Conservation (phyloP, 2,888 invertebrate species). For the Dryococelus australis region DNA sequence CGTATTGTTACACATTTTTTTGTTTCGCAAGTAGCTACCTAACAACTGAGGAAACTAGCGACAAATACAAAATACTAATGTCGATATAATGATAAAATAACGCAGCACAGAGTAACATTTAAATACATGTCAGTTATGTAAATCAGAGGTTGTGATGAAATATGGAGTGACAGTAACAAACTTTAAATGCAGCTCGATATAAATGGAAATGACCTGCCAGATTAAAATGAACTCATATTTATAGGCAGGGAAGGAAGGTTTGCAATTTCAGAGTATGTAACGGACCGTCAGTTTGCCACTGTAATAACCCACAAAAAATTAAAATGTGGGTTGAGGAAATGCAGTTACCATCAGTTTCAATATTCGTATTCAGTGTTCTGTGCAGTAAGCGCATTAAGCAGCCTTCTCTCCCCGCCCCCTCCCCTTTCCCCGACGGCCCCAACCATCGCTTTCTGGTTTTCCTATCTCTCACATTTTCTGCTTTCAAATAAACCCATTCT, state of each 20-base stretch:
- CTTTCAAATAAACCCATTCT: conserved; percentile 26
- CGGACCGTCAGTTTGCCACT: not conserved
- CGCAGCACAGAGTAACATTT: too few relatives aligned
- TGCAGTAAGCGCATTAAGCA: conserved; percentile 43
- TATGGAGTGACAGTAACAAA: not conserved
- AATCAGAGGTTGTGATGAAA: not conserved
- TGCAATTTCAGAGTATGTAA: not conserved
- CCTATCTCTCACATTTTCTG: conserved; percentile 29
- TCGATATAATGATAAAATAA: too few relatives aligned
- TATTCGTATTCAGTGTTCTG: conserved; percentile 41
- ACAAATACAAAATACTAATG: too few relatives aligned
- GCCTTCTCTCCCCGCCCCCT: conserved; percentile 6
- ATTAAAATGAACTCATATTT: not conserved
- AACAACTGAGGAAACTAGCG: too few relatives aligned
- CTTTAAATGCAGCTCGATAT: not conserved
- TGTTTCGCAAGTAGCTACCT: too few relatives aligned
- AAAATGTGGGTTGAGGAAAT: not conserved
- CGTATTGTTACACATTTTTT: too few relatives aligned
- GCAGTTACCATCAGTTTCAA: conserved; percentile 29
- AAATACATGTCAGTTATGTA: too few relatives aligned
- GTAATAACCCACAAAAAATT: not conserved
- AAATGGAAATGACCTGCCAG: not conserved
- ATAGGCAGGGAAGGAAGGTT: not conserved
- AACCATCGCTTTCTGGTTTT: conserved; percentile 29
- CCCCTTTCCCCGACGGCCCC: too few relatives aligned